A percentile compares a stretch with the other conserved stretches of the same genome.
phyloP scores from a whole-genome alignment of 2,888 invertebrate species.

The Plebejus argus region DNA sequence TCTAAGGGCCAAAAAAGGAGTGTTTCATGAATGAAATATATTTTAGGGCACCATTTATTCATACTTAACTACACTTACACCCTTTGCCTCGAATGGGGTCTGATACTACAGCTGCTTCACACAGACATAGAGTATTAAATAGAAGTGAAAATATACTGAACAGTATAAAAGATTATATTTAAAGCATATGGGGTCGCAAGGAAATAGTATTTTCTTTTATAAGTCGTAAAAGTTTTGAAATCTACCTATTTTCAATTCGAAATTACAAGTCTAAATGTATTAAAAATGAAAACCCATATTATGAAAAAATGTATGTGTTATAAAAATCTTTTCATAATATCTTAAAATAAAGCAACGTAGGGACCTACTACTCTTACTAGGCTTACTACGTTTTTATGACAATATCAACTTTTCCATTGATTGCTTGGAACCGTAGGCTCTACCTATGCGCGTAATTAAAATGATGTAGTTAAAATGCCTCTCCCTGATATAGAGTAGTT shows the following conservation, averaged over 20 bases:
- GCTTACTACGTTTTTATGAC: background rate
- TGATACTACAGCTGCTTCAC: no score
- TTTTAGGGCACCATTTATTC: background rate
- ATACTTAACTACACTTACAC: background rate
- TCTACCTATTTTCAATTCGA: no score
- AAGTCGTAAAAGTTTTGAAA: background rate
- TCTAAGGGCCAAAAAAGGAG: background rate
- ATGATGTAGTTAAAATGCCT: slow-evolving; percentile 24
- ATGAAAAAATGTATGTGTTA: no score
- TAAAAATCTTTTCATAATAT: background rate
- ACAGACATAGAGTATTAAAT: no score
- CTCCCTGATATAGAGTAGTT: slow-evolving; percentile 4
- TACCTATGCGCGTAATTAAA: background rate
- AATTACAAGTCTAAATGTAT: no score
- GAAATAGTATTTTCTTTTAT: background rate
- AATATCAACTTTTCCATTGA: background rate
- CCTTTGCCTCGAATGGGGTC: no score
- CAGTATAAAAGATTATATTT: background rate
- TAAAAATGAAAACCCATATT: no score
- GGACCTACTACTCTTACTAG: no score
- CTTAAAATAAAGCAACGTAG: background rate
- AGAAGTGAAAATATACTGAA: no score
- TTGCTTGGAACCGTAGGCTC: background rate
- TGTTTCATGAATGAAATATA: background rate
- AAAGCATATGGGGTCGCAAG: background rate